Conservation (phyloP, 2,797 vertebrate genomes). For the Anolis apletophallus region DNA sequence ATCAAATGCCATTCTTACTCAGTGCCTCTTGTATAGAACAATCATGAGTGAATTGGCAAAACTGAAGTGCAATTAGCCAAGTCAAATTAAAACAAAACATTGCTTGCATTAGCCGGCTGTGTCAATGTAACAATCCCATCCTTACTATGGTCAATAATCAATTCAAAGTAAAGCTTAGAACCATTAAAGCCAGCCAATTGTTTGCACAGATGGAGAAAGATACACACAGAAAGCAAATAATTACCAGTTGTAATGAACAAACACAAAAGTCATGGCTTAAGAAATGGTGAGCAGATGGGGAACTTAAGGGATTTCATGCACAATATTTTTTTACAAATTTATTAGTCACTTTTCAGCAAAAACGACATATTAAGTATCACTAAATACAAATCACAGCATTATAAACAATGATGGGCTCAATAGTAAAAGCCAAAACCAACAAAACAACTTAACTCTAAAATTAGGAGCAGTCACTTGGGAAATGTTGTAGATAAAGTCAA, state of each 20-base stretch:
- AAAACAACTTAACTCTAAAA: background rate
- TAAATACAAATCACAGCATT: background rate
- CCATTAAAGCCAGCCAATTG: conserved; percentile 18
- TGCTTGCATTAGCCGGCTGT: conserved; percentile 1
- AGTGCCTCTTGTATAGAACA: background rate
- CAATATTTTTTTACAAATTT: conserved; percentile 11
- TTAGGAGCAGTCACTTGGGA: background rate
- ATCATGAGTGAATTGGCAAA: background rate
- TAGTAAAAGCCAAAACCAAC: background rate
- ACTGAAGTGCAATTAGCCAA: background rate
- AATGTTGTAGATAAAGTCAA: background rate
- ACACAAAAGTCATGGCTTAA: conserved; percentile 15
- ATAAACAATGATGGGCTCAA: background rate
- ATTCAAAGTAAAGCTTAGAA: conserved; percentile 19
- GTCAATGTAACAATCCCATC: conserved; percentile 8
- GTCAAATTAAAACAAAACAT: background rate
- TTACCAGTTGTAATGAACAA: conserved; percentile 22
- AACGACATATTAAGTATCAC: background rate
- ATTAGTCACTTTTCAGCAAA: conserved; percentile 14
- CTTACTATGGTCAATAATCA: conserved; percentile 20
- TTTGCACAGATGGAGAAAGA: conserved; percentile 29
- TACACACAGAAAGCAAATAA: conserved; percentile 30
- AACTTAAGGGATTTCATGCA: background rate
- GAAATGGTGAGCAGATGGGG: conserved; percentile 19
- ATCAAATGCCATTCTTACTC: background rate